Conservation (phyloP, 2,888 invertebrate species). For the Drosophila infuscata region DNA sequence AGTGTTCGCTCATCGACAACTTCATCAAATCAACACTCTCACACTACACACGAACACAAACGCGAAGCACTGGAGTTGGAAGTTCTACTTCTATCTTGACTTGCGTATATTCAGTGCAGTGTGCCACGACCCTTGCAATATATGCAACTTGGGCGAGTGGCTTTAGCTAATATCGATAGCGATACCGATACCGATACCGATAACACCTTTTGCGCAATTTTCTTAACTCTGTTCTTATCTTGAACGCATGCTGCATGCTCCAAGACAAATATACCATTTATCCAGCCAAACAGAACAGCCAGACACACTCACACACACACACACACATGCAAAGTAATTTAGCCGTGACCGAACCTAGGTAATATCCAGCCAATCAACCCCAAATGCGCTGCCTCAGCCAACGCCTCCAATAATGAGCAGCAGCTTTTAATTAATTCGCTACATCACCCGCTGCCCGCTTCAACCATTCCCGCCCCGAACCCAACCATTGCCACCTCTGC, state of each 20-base stretch:
- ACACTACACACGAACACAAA: slow-evolving; percentile 20
- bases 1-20: slow-evolving; percentile 41
- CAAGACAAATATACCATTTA: slow-evolving; percentile 6
- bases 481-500: slow-evolving; percentile 1
- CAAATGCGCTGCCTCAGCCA: slow-evolving; percentile 29
- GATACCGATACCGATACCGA: slow-evolving; percentile 30
- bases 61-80: slow-evolving; percentile 19
- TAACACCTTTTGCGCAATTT: slow-evolving; percentile 39
- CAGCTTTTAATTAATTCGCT: neutral
- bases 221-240: slow-evolving; percentile 47
- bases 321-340: slow-evolving; percentile 36
- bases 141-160: slow-evolving; percentile 24
- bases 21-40: slow-evolving; percentile 25
- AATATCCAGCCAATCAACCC: slow-evolving; percentile 20
- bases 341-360: slow-evolving; percentile 35
- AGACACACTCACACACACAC: slow-evolving; percentile 7
- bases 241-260: slow-evolving; percentile 54
- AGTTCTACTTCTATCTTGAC: slow-evolving; percentile 13
- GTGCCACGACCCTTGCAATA: slow-evolving; percentile 34
- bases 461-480: slow-evolving; percentile 1
- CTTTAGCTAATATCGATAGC: slow-evolving; percentile 42
- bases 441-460: slow-evolving; percentile 9
- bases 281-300: slow-evolving; percentile 5
- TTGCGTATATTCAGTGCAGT: slow-evolving; percentile 25
- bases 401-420: slow-evolving; percentile 22